Conservation (phyloP, 2,888 invertebrate genomes). For the Eupithecia abbreviata region DNA sequence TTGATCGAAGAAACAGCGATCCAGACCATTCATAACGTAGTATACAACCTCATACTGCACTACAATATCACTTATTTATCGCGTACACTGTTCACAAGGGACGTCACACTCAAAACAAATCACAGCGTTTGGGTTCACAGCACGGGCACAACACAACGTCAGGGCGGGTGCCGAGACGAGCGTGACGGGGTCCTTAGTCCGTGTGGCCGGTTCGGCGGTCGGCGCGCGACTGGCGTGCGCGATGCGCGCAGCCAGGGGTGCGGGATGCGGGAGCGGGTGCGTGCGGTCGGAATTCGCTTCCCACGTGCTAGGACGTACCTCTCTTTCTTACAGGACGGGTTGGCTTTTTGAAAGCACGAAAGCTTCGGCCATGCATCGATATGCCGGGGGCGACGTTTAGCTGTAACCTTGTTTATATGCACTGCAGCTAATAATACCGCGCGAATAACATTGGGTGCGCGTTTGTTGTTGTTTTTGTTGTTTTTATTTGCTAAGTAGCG, state of each 20-base stretch:
- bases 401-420: constrained; percentile 80
- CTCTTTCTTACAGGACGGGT: constrained; percentile 81
- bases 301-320: constrained; percentile 78
- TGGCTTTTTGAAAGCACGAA: constrained; percentile 79
- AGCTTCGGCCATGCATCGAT: constrained; percentile 75
- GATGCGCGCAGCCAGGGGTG: constrained; percentile 56
- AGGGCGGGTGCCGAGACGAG: constrained; percentile 62
- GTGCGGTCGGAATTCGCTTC: constrained; percentile 83
- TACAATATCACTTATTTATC: constrained; percentile 66
- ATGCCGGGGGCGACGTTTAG: constrained; percentile 75
- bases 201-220: constrained; percentile 76
- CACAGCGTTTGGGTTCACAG: constrained; percentile 77
- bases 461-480: constrained; percentile 64
- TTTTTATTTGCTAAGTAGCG: constrained; percentile 64
- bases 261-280: constrained; percentile 71
- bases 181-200: constrained; percentile 50
- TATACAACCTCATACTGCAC: constrained; percentile 81
- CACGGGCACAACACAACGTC: constrained; percentile 76
- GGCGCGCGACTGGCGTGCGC: constrained; percentile 81
- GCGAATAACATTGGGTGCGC: constrained; percentile 71
- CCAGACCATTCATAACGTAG: constrained; percentile 83
- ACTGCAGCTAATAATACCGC: constrained; percentile 79
- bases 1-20: constrained; percentile 84
- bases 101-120: constrained; percentile 79
- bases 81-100: constrained; percentile 64